These are phyloP conservation scores for Liopterus haemorrhoidalis DNA, from an alignment of 2,888 invertebrate species.

Conservation along the genomic window DNA sequence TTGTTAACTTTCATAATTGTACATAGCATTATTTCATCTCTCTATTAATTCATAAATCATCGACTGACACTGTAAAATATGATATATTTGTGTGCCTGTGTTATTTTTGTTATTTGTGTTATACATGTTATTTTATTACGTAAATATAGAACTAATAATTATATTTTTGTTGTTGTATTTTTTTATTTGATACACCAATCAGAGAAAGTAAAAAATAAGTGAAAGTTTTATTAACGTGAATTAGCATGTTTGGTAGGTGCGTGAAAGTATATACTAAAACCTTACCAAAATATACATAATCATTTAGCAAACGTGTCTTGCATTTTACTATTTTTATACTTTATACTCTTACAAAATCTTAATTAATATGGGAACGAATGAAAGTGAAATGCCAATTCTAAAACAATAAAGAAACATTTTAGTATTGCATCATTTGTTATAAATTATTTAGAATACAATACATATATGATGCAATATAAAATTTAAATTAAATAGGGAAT, in stretches of 20 bases:
- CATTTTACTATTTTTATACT: too few relatives aligned
- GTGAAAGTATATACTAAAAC: constrained; percentile 20
- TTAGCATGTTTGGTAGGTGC: constrained; percentile 22
- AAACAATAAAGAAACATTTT: too few relatives aligned
- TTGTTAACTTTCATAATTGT: too few relatives aligned
- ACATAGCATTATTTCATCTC: constrained; percentile 13
- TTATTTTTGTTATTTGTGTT: constrained; percentile 21
- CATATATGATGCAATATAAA: too few relatives aligned
- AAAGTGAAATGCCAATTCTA: too few relatives aligned
- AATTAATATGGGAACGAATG: too few relatives aligned
- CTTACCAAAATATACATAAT: constrained; percentile 19
- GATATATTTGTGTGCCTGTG: constrained; percentile 18
- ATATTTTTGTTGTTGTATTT: too few relatives aligned
- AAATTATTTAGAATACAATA: constrained; percentile 6
- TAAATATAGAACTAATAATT: constrained; percentile 1
- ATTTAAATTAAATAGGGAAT: too few relatives aligned
- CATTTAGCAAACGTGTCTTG: constrained; percentile 6
- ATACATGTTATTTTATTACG: too few relatives aligned
- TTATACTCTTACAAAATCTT: too few relatives aligned
- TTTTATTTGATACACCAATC: constrained; percentile 14
- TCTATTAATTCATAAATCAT: constrained; percentile 18
- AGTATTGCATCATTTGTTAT: not conserved
- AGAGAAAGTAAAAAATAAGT: constrained; percentile 23
- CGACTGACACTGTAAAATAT: constrained; percentile 19
- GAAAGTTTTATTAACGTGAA: constrained; percentile 21